Evolutionary conservation across 2,113 vertebrate species (phyloP), one percentile per base, ranked within the genome.

Genomic region (Rhea americana): DNA sequence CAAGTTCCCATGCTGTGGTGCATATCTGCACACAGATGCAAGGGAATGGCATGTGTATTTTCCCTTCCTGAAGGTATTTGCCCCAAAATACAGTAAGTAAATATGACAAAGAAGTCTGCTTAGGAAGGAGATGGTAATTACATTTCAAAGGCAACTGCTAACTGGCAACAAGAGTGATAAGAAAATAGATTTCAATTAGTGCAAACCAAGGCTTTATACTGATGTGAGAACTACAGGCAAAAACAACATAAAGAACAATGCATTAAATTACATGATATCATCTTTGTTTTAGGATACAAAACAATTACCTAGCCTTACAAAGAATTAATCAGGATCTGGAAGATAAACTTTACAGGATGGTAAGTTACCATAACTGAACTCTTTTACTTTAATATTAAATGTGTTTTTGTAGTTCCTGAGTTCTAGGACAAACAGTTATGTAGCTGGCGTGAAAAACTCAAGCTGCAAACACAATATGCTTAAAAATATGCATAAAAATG

Each of bases 291-390:
- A 99, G 99, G 98, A 99, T 99, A 96, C 99, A 99, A 97, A 99
- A 97, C 96, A 99, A 99, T 97, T 99, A 99, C 96, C 96, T 99
- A 96, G 98, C 99, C 50, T 98, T 99, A 95, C 99, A 99, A 97
- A 98, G 99, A 97, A 98, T 99, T 98, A 99, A 99, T 97, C 99
- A 99, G 97, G 99, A 99, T 96, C 97, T 99, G 97, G 99, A 99
- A 95, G 98, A 99, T 90, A 99, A 99, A 96, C 98, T 99, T 90
- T 98, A 98, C 93, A 97, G 98, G 93, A 99, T 98, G 98, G 99
- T 99, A 97, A 98, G 98, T 96, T 55, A 50, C 37, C 47, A 81
- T 14, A 85, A 83, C 1, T 76, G 26, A 26, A 51, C 4, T 39
- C 75, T 82, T 65, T 63, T 73, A 51, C 45, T 13, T 9, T 37